Percentiles rank a stretch among this genome's conserved stretches.
Evolutionary conservation across 2,888 invertebrate species (phyloP).

Genomic region (Drosophila mercatorum): DNA sequence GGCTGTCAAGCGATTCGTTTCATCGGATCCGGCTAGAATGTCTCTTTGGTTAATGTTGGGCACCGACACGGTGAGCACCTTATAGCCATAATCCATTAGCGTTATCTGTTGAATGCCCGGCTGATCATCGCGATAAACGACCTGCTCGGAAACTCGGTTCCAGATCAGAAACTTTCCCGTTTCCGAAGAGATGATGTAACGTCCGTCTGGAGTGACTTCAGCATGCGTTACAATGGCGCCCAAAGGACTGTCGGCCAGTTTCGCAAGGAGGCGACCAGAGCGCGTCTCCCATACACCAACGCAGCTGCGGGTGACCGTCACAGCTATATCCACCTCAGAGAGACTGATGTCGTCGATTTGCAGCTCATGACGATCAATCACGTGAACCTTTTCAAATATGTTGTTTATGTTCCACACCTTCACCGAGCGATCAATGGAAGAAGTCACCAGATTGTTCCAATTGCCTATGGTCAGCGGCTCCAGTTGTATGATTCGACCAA

Average conservation of each 20-base stretch:
- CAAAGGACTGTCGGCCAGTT: conserved; percentile 94
- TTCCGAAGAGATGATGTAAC: conserved; percentile 94
- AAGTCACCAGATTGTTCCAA: conserved; percentile 98
- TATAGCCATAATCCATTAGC: conserved; percentile 84
- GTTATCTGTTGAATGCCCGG: conserved; percentile 85
- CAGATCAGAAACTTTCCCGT: conserved; percentile 96
- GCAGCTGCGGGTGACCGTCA: conserved; percentile 96
- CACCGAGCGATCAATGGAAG: conserved; percentile 98
- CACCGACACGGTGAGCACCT: conserved; percentile 84
- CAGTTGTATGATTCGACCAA: conserved; percentile 96
- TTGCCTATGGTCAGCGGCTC: conserved; percentile 93
- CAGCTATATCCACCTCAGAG: conserved; percentile 92
- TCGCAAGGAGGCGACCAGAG: conserved; percentile 92
- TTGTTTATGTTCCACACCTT: conserved; percentile 99
- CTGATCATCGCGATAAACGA: conserved; percentile 90
- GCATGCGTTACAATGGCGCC: conserved; percentile 98
- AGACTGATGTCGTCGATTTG: conserved; percentile 96
- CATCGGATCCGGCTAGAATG: conserved; percentile 87
- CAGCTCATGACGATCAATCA: conserved; percentile 97
- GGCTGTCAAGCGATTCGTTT: conserved; percentile 87
- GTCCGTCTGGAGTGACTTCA: conserved; percentile 93
- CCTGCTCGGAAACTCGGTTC: conserved; percentile 91
- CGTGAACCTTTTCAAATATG: conserved; percentile 98
- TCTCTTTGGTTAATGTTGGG: conserved; percentile 85
- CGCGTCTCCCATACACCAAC: conserved; percentile 97